A percentile compares a stretch with the other conserved stretches of the same genome.
These are phyloP conservation scores for Stenolophus ochropezus DNA, from an alignment of 2,888 invertebrate species.

Conservation along the genomic window DNA sequence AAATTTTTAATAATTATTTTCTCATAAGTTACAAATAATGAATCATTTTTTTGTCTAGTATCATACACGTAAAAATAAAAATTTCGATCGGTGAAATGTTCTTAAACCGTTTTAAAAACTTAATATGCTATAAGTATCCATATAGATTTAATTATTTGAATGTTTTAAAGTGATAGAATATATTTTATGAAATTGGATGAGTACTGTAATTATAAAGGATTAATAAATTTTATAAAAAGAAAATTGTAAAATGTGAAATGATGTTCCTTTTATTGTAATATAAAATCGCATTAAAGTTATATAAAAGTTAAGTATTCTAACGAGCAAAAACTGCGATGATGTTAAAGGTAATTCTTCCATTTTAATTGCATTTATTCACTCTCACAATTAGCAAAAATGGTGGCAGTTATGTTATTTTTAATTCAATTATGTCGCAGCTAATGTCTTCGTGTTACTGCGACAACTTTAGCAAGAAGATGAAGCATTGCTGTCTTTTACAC, in stretches of 20 bases:
- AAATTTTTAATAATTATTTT: too few species aligned
- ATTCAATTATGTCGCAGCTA: slow-evolving; percentile 44
- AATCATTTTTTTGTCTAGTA: too few species aligned
- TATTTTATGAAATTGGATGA: too few species aligned
- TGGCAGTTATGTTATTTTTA: slow-evolving; percentile 49
- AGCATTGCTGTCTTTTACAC: not conserved
- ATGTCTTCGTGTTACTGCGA: slow-evolving; percentile 32
- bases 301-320: slow-evolving; percentile 12
- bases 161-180: too few species aligned
- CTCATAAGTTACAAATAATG: too few species aligned
- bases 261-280: slow-evolving; percentile 5
- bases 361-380: slow-evolving; percentile 40
- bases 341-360: slow-evolving; percentile 26
- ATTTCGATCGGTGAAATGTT: too few species aligned
- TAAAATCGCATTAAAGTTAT: slow-evolving; percentile 22
- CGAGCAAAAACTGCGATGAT: slow-evolving; percentile 18
- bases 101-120: too few species aligned
- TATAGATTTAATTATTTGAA: too few species aligned
- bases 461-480: slow-evolving; percentile 31
- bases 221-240: too few species aligned
- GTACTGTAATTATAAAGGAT: too few species aligned
- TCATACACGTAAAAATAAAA: too few species aligned
- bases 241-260: not conserved
- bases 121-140: too few species aligned
- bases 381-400: slow-evolving; percentile 30